Conservation (phyloP, 1,140 invertebrate species). For the Drosophila truncata region DNA sequence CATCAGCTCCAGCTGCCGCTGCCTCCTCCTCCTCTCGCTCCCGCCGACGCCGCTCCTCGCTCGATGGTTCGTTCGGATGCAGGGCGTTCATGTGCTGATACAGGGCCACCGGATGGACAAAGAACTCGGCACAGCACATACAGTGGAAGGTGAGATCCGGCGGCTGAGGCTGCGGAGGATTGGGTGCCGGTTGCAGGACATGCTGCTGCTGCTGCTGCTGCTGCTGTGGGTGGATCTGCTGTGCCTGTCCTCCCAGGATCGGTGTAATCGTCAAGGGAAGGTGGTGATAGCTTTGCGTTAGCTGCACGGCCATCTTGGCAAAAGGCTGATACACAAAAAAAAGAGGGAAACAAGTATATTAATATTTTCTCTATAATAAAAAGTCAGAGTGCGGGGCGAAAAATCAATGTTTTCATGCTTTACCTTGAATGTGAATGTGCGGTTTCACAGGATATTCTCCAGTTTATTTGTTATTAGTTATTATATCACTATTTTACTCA, state of each 20-base stretch:
- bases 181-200: conserved; percentile 34
- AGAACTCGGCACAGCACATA: conserved; percentile 79
- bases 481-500: conserved; percentile 52
- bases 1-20: not conserved
- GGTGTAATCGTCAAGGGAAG: conserved; percentile 75
- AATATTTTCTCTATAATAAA: conserved; percentile 37
- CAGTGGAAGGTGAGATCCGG: conserved; percentile 85
- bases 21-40: conserved; percentile 18
- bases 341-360: conserved; percentile 1
- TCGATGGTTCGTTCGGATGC: conserved; percentile 61
- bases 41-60: conserved; percentile 2
- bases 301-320: conserved; percentile 68
- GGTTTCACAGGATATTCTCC: not conserved
- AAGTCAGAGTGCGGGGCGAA: conserved; percentile 18
- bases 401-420: conserved; percentile 36
- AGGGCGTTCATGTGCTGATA: conserved; percentile 81
- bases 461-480: conserved; percentile 29
- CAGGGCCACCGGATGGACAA: conserved; percentile 73
- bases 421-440: conserved; percentile 38
- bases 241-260: conserved; percentile 41
- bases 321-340: conserved; percentile 47
- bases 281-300: conserved; percentile 74
- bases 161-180: conserved; percentile 48
- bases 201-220: conserved; percentile 47
- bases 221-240: conserved; percentile 29